A percentile compares a stretch with the other conserved stretches of the same genome.
Conservation (phyloP, 2,797 vertebrate species). For the Cossypha dichroa region DNA sequence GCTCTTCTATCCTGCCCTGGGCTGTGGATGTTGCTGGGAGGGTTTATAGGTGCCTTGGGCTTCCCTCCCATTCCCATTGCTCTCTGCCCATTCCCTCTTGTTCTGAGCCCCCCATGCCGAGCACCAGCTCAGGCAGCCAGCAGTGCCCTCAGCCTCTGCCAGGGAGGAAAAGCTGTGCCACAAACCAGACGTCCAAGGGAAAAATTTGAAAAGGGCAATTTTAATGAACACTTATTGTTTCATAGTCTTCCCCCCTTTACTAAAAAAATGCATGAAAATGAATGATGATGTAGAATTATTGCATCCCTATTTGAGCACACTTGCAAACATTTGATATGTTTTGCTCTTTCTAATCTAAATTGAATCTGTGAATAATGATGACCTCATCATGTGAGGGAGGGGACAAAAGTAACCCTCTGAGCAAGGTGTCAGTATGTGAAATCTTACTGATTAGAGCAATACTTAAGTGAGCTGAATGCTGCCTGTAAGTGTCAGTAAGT, state of each 20-base stretch:
- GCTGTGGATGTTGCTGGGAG: neutral
- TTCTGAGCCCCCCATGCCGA: fast-evolving
- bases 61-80: neutral
- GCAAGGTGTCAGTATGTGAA: neutral
- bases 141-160: neutral
- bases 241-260: neutral
- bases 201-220: neutral
- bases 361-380: constrained; percentile 36
- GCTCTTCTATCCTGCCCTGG: neutral
- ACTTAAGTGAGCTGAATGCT: neutral
- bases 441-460: neutral
- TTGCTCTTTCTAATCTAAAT: constrained; percentile 58
- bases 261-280: neutral
- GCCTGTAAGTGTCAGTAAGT: neutral
- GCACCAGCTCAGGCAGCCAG: neutral
- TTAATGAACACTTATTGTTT: neutral
- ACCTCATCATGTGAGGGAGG: neutral
- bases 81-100: neutral
- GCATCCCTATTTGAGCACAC: neutral
- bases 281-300: neutral
- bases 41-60: neutral
- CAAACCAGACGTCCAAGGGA: neutral
- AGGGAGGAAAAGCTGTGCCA: neutral
- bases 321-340: constrained; percentile 2
- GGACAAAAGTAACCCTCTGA: neutral